A percentile compares a stretch with the other conserved stretches of the same genome.
Conservation (phyloP, 2,113 vertebrate species). For the Illadopsis cleaveri region DNA sequence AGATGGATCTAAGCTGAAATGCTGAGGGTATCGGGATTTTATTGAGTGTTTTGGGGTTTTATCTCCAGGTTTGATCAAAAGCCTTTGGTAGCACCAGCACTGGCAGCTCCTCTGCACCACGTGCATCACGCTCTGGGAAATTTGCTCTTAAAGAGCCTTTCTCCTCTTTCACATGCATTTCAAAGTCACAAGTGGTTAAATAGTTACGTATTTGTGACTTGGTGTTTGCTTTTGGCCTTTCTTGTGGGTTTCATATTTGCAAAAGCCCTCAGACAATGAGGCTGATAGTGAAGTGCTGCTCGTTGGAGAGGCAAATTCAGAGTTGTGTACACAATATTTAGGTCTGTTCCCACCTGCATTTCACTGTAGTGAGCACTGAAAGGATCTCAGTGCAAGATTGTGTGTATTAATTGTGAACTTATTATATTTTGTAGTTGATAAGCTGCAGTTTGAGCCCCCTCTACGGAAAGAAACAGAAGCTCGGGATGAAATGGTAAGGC, state of each 20-base stretch:
- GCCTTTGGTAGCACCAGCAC: neutral
- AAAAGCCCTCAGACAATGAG: neutral
- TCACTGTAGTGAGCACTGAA: neutral
- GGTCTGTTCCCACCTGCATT: neutral
- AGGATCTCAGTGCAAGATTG: neutral
- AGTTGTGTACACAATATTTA: neutral
- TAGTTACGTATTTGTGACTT: rapidly evolving
- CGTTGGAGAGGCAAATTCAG: neutral
- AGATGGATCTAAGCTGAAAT: too few species aligned
- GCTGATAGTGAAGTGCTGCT: neutral
- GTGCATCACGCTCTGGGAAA: neutral
- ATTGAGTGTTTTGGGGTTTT: neutral
- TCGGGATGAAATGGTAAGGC: constrained; percentile 89
- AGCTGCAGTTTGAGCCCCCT: constrained; percentile 92
- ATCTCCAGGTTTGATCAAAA: neutral
- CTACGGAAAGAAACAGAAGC: constrained; percentile 94
- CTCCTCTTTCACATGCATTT: neutral
- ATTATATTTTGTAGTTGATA: constrained; percentile 83
- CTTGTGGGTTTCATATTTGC: neutral
- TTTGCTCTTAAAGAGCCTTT: neutral
- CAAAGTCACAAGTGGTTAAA: neutral
- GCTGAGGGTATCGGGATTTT: too few species aligned
- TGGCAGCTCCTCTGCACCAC: neutral
- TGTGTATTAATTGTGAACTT: neutral
- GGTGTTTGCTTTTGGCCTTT: neutral